Base-by-base conservation (phyloP, 2,888 invertebrate genomes). In the Agonum fuliginosum region DNA sequence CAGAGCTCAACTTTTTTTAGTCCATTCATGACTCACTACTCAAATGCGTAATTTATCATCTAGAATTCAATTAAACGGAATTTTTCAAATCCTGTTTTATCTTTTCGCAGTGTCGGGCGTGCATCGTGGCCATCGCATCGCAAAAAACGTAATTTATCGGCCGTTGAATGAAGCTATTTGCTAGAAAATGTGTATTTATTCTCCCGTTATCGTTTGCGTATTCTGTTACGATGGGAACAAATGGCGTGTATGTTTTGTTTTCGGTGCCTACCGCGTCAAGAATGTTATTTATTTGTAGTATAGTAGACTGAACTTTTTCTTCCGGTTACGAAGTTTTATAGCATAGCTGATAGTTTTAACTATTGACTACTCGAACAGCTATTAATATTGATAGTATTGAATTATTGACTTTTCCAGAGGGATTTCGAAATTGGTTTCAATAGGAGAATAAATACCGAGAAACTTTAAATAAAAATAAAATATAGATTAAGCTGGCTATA, bases 11-110 rank as follows among this genome's bases (percentile, higher is more conserved):
- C 34, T 17, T 65, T n/a, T 65, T 65, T 65, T 37, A 12, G 12
- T 22, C 51, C 48, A 46, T 71, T 71, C 71, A 71, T 30, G 58
- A 71, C 51, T 48, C 46, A 24, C 46, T 34, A 30, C 30, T 71
- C 72, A 72, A 72, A 72, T 72, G 58, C 54, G 72, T 41, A 72
- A 72, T 72, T 72, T 72, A 72, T 72, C 72, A 72, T 72, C 72
- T n/a, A n/a, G 14, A 72, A 72, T 72, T 72, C 72, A 72, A 72
- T 72, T 72, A 72, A 72, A 54, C 30, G 72, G 58, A 72, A 72
- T 72, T 72, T 71, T 72, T 72, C 67, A 67, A 67, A 67, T 67
- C 67, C 67, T 37, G 22, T 67, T 67, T 67, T 67, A 67, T 67
- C 67, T 67, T 67, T 24, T 17, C 34, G 62, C 62, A 17, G 5